Evolutionary conservation across 2,888 invertebrate species (phyloP).

Genomic region (Ommatoiulus sabulosus): DNA sequence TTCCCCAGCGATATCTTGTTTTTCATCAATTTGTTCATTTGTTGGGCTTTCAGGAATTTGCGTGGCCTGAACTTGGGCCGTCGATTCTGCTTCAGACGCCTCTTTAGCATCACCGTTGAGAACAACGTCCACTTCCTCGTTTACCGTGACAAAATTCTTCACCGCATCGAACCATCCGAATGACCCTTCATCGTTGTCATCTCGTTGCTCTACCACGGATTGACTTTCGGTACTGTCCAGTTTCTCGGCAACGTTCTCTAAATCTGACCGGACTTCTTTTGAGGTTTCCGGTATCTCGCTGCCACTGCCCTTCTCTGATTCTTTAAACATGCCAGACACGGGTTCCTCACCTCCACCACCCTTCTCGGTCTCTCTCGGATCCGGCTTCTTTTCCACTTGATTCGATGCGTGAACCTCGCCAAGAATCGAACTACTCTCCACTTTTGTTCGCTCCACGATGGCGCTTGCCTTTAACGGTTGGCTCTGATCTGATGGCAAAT

Average conservation of each 20-base stretch:
- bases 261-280: not conserved
- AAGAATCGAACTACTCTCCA: not conserved
- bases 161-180: not conserved
- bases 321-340: not conserved
- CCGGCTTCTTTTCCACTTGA: not conserved
- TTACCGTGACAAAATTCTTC: not conserved
- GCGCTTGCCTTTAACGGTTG: not conserved
- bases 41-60: not conserved
- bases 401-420: not conserved
- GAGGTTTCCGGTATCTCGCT: not conserved
- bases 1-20: not conserved
- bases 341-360: not conserved
- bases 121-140: not conserved
- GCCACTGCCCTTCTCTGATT: not conserved
- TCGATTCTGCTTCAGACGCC: not conserved
- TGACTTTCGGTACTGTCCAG: not conserved
- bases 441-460: not conserved
- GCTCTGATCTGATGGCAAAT: not conserved
- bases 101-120: not conserved
- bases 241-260: not conserved
- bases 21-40: not conserved
- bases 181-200: not conserved
- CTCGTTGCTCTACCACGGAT: not conserved
- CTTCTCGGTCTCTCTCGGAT: not conserved
- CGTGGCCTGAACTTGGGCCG: not conserved